Percentiles rank a stretch among this genome's conserved stretches.
phyloP scores from a whole-genome alignment of 2,113 vertebrate genomes.

The Euleptes europaea region DNA sequence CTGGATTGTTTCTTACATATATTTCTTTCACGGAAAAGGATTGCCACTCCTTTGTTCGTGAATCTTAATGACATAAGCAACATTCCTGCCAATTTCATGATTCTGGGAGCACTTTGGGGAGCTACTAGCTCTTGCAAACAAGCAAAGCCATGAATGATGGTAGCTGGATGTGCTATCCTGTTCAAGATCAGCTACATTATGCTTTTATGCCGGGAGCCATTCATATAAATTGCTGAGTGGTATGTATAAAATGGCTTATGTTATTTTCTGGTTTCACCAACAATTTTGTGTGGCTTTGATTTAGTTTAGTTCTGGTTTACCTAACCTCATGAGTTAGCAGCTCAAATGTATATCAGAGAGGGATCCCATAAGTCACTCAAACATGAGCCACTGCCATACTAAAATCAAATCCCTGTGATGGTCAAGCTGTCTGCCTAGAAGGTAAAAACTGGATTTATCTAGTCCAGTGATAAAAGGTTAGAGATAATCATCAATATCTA shows the following conservation, averaged over 20 bases:
- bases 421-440: constrained; percentile 20
- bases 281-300: constrained; percentile 37
- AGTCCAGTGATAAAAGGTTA: constrained; percentile 24
- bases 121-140: not conserved
- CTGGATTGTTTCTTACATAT: not conserved
- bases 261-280: constrained; percentile 10
- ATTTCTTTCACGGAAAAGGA: not conserved
- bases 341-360: constrained; percentile 25
- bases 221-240: not conserved
- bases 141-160: not conserved
- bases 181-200: not conserved
- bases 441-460: constrained; percentile 16
- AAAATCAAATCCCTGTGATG: constrained; percentile 50
- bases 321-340: constrained; percentile 38
- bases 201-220: not conserved
- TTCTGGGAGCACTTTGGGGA: not conserved
- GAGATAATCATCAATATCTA: constrained; percentile 15
- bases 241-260: not conserved
- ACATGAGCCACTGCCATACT: constrained; percentile 12
- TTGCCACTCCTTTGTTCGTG: not conserved
- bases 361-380: constrained; percentile 46
- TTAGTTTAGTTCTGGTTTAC: constrained; percentile 35
- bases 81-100: not conserved
- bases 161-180: not conserved
- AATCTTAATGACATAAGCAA: not conserved